phyloP scores from a whole-genome alignment of 2,113 vertebrate genomes.

The Terrapene triunguis region DNA sequence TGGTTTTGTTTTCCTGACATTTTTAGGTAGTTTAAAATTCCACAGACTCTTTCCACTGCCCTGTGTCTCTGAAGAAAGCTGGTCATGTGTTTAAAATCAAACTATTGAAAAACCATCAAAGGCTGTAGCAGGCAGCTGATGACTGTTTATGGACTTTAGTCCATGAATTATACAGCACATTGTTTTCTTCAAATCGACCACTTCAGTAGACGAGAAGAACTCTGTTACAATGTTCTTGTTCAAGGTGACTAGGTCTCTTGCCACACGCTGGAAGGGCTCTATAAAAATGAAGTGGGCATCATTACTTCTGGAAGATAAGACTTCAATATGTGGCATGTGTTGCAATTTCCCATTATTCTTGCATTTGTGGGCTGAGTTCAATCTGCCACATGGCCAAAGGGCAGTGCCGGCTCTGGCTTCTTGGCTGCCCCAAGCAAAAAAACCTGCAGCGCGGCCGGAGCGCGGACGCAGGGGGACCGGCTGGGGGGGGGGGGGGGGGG shows the following conservation, averaged over 20 bases:
- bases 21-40: background rate
- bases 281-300: background rate
- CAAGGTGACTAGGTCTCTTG: background rate
- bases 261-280: background rate
- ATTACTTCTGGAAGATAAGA: too few species aligned
- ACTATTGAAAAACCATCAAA: background rate
- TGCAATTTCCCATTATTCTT: background rate
- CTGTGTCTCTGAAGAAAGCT: background rate
- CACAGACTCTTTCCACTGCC: background rate
- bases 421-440: too few species aligned
- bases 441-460: too few species aligned
- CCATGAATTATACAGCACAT: background rate
- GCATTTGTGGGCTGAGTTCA: background rate
- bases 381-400: background rate
- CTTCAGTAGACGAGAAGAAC: background rate
- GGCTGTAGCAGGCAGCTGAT: background rate
- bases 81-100: background rate
- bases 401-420: too few species aligned
- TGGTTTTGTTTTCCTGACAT: too few species aligned
- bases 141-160: background rate
- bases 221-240: background rate
- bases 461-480: too few species aligned
- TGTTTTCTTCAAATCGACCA: background rate
- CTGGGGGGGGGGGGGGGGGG: too few species aligned
- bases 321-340: background rate